These are phyloP conservation scores for Plagodis pulveraria DNA, from an alignment of 2,888 invertebrate genomes.

Conservation along the genomic window DNA sequence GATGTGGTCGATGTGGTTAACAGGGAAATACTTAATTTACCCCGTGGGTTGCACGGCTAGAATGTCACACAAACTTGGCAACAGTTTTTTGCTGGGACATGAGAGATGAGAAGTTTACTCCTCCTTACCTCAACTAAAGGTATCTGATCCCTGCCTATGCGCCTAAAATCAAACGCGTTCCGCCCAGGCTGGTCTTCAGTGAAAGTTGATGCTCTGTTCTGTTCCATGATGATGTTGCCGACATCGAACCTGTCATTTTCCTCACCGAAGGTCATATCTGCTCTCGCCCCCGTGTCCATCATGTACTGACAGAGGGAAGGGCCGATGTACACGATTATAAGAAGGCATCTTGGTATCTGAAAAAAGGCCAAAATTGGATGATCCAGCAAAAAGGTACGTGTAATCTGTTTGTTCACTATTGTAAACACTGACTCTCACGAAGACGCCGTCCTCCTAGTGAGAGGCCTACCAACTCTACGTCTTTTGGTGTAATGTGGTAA, in stretches of 20 bases:
- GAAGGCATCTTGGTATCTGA: slow-evolving; percentile 21
- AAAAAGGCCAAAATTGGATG: neutral
- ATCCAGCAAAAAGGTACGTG: too few species aligned
- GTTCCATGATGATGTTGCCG: slow-evolving; percentile 45
- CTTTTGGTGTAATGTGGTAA: too few species aligned
- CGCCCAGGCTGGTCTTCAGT: slow-evolving; percentile 2
- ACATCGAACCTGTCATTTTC: slow-evolving; percentile 66
- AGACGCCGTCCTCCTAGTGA: too few species aligned
- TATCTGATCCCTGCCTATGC: neutral
- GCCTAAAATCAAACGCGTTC: slow-evolving; percentile 1
- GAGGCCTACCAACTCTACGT: too few species aligned
- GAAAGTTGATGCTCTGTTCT: slow-evolving; percentile 33
- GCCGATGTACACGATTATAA: slow-evolving; percentile 31
- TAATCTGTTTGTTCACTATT: too few species aligned
- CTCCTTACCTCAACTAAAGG: neutral
- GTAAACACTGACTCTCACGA: too few species aligned
- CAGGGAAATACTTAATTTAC: too few species aligned
- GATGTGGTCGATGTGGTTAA: too few species aligned
- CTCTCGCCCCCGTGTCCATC: slow-evolving; percentile 39
- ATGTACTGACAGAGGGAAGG: slow-evolving; percentile 43
- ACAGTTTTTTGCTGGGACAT: too few species aligned
- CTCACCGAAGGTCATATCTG: slow-evolving; percentile 62
- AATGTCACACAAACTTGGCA: too few species aligned
- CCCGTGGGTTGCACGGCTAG: too few species aligned
- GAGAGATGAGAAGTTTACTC: too few species aligned